phyloP scores from a whole-genome alignment of 2,113 vertebrate species.

The Muscicapa adusta region DNA sequence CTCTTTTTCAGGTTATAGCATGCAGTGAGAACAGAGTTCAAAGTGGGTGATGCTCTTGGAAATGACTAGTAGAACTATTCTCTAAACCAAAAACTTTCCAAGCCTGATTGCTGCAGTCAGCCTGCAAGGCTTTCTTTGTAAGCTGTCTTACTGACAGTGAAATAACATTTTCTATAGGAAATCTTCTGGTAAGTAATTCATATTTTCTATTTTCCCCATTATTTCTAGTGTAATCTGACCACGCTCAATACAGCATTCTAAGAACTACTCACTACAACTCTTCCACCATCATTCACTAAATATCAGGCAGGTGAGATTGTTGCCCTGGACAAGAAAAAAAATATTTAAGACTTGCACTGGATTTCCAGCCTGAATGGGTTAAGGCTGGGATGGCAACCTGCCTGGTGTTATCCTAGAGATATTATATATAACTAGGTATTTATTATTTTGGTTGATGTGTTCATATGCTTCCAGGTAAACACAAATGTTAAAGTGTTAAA shows the following conservation, averaged over 20 bases:
- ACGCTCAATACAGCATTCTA: neutral
- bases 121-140: neutral
- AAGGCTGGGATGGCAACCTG: neutral
- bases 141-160: neutral
- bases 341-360: neutral
- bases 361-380: neutral
- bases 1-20: neutral
- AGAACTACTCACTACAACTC: neutral
- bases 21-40: neutral
- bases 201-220: neutral
- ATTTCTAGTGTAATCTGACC: neutral
- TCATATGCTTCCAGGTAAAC: neutral
- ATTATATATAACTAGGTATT: neutral
- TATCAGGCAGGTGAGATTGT: neutral
- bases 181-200: neutral
- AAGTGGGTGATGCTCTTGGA: neutral
- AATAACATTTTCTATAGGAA: neutral
- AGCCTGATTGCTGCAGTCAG: neutral
- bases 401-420: neutral
- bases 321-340: neutral
- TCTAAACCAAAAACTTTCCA: neutral
- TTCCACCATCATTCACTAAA: neutral
- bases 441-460: neutral
- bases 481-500: neutral
- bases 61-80: neutral